A percentile compares a stretch with the other conserved stretches of the same genome.
Conservation (phyloP, 1,140 invertebrate species). For the Latrodectus geometricus region DNA sequence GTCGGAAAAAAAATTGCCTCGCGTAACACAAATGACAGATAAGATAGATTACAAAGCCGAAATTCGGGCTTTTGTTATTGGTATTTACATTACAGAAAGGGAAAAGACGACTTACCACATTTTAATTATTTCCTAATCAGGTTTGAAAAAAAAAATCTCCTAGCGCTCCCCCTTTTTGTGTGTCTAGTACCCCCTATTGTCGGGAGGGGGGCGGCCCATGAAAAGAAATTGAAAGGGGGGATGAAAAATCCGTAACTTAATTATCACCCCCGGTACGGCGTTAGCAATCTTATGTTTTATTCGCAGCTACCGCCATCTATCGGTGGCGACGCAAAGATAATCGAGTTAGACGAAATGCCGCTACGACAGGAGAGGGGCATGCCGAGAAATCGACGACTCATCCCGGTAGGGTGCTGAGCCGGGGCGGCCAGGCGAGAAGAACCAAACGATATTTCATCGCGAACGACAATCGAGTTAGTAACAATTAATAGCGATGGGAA, state of each 20-base stretch:
- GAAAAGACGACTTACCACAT: constrained; percentile 38
- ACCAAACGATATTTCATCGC: constrained; percentile 4
- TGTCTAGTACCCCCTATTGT: not conserved
- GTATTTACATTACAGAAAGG: constrained; percentile 50
- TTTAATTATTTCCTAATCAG: constrained; percentile 62
- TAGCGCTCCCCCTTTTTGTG: not conserved
- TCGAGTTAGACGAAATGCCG: constrained; percentile 43
- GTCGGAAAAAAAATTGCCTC: not conserved
- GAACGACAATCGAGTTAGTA: constrained; percentile 56
- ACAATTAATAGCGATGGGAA: constrained; percentile 61
- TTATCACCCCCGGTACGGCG: constrained; percentile 35
- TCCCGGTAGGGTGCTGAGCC: constrained; percentile 37
- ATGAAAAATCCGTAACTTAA: constrained; percentile 49
- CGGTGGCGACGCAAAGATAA: constrained; percentile 34
- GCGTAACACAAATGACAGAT: constrained; percentile 37
- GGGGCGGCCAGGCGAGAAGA: constrained; percentile 11
- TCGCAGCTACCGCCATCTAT: constrained; percentile 53
- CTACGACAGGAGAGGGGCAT: not conserved
- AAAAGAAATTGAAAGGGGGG: not conserved
- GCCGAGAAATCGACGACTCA: not conserved
- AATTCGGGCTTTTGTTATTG: constrained; percentile 56
- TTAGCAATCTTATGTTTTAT: not conserved
- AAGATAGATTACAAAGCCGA: constrained; percentile 52
- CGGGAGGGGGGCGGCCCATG: not conserved
- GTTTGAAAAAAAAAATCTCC: constrained; percentile 42